phyloP scores from a whole-genome alignment of 2,888 invertebrate genomes.

The Lithophane ornitopus region DNA sequence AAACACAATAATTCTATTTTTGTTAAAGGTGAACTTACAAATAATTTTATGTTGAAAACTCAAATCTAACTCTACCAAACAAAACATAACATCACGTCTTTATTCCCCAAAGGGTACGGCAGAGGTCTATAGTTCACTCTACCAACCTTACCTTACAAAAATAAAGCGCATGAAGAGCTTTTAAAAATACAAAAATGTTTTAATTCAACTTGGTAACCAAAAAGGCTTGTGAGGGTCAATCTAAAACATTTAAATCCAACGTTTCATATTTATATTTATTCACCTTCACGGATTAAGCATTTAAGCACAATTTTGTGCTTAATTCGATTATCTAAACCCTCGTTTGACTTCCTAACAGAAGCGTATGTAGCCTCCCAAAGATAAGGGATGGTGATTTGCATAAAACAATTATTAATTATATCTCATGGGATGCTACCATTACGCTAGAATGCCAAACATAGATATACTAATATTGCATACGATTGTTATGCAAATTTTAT shows the following conservation, averaged over 20 bases:
- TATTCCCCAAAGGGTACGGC: no score
- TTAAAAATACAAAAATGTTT: background rate
- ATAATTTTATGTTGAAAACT: background rate
- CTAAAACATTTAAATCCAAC: slow-evolving; percentile 7
- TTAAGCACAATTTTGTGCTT: slow-evolving; percentile 55
- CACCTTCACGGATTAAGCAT: slow-evolving; percentile 35
- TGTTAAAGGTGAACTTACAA: background rate
- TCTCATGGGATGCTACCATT: slow-evolving; percentile 72
- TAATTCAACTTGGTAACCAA: background rate
- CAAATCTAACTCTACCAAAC: background rate
- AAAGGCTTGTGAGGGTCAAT: background rate
- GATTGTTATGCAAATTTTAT: slow-evolving; percentile 64
- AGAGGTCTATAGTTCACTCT: no score
- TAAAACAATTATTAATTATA: slow-evolving; percentile 84
- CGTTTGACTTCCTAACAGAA: slow-evolving; percentile 63
- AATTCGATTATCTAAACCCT: slow-evolving; percentile 64
- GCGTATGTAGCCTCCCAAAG: slow-evolving; percentile 64
- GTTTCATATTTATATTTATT: slow-evolving; percentile 32
- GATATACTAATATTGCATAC: slow-evolving; percentile 61
- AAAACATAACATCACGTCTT: no score
- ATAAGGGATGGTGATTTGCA: slow-evolving; percentile 78
- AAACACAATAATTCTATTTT: no score
- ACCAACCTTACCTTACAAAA: no score
- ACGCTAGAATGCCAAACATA: slow-evolving; percentile 67
- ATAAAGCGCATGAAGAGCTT: background rate